Percentiles rank a stretch among this genome's conserved stretches.
Evolutionary conservation across 2,113 vertebrate species (phyloP).

Genomic region (Mus spicilegus): DNA sequence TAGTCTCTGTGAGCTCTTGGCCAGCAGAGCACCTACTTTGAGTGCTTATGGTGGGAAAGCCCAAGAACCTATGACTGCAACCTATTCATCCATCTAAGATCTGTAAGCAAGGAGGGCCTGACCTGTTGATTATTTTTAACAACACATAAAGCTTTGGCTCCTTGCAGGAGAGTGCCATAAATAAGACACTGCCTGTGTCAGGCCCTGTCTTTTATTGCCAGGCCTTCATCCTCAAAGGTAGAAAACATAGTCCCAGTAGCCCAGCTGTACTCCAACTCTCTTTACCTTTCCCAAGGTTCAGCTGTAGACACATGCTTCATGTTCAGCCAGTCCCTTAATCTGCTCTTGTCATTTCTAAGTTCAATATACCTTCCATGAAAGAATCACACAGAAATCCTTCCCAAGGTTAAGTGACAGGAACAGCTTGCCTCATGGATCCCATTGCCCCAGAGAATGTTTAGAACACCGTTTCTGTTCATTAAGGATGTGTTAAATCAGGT

Average conservation of each 20-base stretch:
- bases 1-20: background rate
- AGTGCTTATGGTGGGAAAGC: background rate
- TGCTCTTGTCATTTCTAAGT: slow-evolving; percentile 45
- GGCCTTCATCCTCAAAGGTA: background rate
- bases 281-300: slow-evolving; percentile 20
- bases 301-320: background rate
- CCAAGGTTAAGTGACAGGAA: background rate
- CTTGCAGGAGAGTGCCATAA: background rate
- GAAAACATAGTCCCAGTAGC: background rate
- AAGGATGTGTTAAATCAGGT: background rate
- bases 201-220: background rate
- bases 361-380: background rate
- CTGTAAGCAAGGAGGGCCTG: background rate
- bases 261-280: background rate
- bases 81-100: background rate
- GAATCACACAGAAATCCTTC: background rate
- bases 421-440: background rate
- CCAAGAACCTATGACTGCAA: background rate
- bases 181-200: background rate
- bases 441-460: background rate
- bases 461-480: background rate
- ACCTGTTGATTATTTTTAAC: background rate
- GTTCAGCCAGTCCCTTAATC: slow-evolving; percentile 20
- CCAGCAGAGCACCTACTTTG: background rate
- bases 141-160: background rate